Conservation (phyloP, 2,113 vertebrate genomes). For the Mus musculus region GRCm39 chr16:69253501-69254000, state of each 20-base stretch:
- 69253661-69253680: background rate
- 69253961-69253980: background rate
- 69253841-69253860: background rate
- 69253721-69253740: background rate
- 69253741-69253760: background rate
- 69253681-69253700: background rate
- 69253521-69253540: too few relatives aligned
- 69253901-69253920: background rate
- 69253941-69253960: background rate
- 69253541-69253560: background rate
- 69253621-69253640: background rate
- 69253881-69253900: background rate
- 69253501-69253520: too few relatives aligned
- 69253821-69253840: background rate
- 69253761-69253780: background rate
- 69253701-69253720: background rate
- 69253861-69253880: background rate
- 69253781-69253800: background rate
- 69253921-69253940: background rate
- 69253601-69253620: background rate
- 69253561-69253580: background rate
- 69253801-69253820: background rate
- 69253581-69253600: background rate
- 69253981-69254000: too few relatives aligned
- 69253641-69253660: background rate